Conservation (phyloP, 2,113 vertebrate species). For the Petaurus breviceps region DNA sequence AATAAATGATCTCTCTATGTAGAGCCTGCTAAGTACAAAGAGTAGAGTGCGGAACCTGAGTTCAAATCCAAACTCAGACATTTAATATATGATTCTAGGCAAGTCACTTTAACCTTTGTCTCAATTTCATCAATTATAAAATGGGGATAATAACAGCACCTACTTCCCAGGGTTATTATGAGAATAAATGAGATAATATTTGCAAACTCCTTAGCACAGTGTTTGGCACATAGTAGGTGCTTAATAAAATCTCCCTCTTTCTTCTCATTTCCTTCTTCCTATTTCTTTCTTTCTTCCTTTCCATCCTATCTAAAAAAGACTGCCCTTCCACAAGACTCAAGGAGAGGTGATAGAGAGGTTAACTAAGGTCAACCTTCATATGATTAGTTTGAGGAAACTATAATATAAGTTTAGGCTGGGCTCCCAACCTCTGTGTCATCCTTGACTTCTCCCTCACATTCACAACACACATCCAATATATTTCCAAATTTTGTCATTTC, state of each 20-base stretch:
- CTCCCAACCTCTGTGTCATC: neutral
- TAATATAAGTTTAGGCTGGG: neutral
- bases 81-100: neutral
- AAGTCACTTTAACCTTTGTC: neutral
- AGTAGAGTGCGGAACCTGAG: neutral
- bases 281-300: neutral
- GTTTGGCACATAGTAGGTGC: neutral
- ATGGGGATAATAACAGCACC: neutral
- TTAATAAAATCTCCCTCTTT: neutral
- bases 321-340: neutral
- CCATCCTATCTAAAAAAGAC: neutral
- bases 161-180: neutral
- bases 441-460: neutral
- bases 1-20: neutral
- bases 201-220: neutral
- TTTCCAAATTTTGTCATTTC: neutral
- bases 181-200: neutral
- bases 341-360: neutral
- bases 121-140: neutral
- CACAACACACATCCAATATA: neutral
- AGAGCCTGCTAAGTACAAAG: neutral
- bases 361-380: neutral
- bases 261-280: neutral
- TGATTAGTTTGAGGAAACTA: neutral
- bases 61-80: neutral